Evolutionary conservation across 1,140 invertebrate genomes (phyloP), one percentile per base, ranked within the genome.

Genomic region (Cyrtorhinus lividipennis): DNA sequence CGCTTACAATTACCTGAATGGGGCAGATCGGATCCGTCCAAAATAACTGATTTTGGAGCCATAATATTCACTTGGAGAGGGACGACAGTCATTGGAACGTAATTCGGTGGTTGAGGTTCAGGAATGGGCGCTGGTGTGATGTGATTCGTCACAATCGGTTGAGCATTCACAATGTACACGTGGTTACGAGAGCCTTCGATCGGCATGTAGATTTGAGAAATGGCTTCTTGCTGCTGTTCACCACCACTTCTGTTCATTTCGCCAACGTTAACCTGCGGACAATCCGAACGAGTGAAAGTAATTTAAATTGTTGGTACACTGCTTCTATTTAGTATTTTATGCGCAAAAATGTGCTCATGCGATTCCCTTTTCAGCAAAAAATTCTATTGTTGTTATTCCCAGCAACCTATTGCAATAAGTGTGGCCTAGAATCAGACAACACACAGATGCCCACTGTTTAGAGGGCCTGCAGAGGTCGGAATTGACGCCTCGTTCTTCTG

Each of bases 21-120:
- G 8, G 68, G 67, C 18, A 68, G 23, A 23, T 69, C 68, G 62
- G 60, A 65, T 2, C 68, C 67, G 63, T 67, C 62, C 2, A 59
- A 10, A 13, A 61, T 61, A 5, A 67, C 12, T 12, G 67, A 69
- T 64, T 65, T 67, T 13, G 48, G 53, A 0, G 65, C 65, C 27
- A 64, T 61, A 5, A 67, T 20, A 26, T 67, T 68, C 15, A 67
- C 64, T 0, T 46, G 38, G 1, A 64, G 2, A 2, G 1, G 56
- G 38, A 45, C 22, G 38, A n/a, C 24, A 22, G 26, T 25, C 25
- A 60, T n/a, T 5, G 22, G 23, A 24, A 64, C 56, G 56, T 30
- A 26, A n/a, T n/a, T n/a, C 56, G 27, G 27, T 27, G 45, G 24
- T 1, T 3, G 56, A 5, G 22, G 25, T 15, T 44, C 56, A n/a